A percentile compares a stretch with the other conserved stretches of the same genome.
Evolutionary conservation across 30 jellyfish, hydroid and myxozoan genomes (phyloP).

Genomic region (Mastigias papua): DNA sequence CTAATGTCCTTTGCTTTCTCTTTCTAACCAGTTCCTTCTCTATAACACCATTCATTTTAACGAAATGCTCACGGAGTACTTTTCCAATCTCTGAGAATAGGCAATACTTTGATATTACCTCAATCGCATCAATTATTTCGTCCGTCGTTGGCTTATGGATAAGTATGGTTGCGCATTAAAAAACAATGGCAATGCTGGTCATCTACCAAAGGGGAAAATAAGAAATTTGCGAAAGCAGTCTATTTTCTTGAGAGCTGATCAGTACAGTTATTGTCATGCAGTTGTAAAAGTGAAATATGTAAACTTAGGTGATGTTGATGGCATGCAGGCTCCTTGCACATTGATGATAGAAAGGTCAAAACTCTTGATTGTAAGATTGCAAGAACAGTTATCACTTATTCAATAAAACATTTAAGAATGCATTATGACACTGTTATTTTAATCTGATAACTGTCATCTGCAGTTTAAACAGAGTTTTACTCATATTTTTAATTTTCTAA

Average conservation of each 20-base stretch:
- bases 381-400: constrained; percentile 2
- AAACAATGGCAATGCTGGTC: constrained; percentile 21
- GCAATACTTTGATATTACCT: not conserved
- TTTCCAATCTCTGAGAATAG: not conserved
- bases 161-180: constrained; percentile 17
- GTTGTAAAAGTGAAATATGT: constrained; percentile 12
- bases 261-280: constrained; percentile 35
- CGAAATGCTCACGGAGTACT: not conserved
- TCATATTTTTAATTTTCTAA: too few relatives aligned
- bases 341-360: constrained; percentile 27
- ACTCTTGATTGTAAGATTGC: not conserved
- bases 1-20: constrained; percentile 9
- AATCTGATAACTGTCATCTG: too few relatives aligned
- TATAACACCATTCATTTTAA: not conserved
- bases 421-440: too few relatives aligned
- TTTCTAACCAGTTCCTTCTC: constrained; percentile 5
- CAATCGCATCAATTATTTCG: too few relatives aligned
- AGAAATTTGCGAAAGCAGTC: constrained; percentile 20
- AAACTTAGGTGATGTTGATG: constrained; percentile 23
- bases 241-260: constrained; percentile 23
- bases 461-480: too few relatives aligned
- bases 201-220: constrained; percentile 24
- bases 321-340: constrained; percentile 25
- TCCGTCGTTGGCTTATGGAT: too few relatives aligned
- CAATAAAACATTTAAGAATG: constrained; percentile 11